These are phyloP conservation scores for Epsilonema sp. DNA, from an alignment of 2,888 invertebrate species.

Conservation along the genomic window DNA sequence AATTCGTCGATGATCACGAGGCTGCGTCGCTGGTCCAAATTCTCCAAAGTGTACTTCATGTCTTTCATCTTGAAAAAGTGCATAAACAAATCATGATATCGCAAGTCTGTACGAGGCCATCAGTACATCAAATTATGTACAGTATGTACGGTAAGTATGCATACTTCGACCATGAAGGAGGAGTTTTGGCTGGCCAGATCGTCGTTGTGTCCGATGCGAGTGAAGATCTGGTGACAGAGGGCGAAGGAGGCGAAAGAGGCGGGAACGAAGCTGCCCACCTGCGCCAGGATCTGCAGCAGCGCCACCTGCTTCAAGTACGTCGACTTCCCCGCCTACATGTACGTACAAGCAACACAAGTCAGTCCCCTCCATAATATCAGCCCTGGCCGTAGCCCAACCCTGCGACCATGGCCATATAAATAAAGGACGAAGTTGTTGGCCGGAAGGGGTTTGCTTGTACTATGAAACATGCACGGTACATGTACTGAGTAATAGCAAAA, in stretches of 20 bases:
- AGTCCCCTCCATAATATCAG: conserved; percentile 46
- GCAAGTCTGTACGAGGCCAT: background rate
- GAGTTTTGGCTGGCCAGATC: conserved; percentile 62
- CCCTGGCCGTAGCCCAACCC: conserved; percentile 58
- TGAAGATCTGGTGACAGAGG: conserved; percentile 55
- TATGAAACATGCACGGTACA: too few relatives aligned
- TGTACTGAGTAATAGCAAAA: conserved; percentile 17
- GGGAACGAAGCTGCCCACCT: conserved; percentile 70
- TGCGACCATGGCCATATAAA: too few relatives aligned
- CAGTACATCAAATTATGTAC: too few relatives aligned
- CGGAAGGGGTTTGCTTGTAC: background rate
- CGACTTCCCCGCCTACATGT: conserved; percentile 57
- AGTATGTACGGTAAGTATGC: too few relatives aligned
- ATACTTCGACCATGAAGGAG: conserved; percentile 60
- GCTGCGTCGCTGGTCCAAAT: conserved; percentile 53
- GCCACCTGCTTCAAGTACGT: conserved; percentile 72
- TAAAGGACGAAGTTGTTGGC: too few relatives aligned
- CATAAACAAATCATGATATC: too few relatives aligned
- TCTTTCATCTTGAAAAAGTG: conserved; percentile 46
- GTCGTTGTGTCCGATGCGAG: conserved; percentile 62
- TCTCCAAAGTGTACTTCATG: conserved; percentile 55
- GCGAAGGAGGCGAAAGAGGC: conserved; percentile 55
- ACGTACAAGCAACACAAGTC: too few relatives aligned
- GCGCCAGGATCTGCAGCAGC: conserved; percentile 71
- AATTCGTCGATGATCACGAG: conserved; percentile 72